Evolutionary conservation across 92 coral and sea anemone species (phyloP), one percentile per base, ranked within the genome.

Genomic region (Palythoa grandis): DNA sequence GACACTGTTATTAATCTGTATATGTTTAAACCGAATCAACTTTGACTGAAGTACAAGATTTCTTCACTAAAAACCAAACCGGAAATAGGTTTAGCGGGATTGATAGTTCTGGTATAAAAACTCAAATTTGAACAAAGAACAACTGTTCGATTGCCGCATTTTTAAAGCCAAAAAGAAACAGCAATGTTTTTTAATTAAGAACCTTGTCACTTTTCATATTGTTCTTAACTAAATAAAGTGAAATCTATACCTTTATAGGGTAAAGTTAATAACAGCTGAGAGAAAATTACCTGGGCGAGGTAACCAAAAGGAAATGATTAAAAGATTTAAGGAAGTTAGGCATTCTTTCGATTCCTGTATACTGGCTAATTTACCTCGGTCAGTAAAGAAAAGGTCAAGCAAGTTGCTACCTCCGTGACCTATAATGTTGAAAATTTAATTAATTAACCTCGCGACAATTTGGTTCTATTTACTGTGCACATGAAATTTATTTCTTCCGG

Each of bases 271-370:
- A 65, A 47, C 85, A 43, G 57, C 15, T 23, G 6, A 20, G 24
- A 80, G 53, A 63, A 80, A 65, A 14, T 40, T 80, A n/a, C 56
- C 12, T 80, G 74, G 85, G 85, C 75, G 85, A 66, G 85, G 85
- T 48, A 69, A 35, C 60, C 73, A 29, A 80, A 48, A 80, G 85
- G 85, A 80, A 80, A 70, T 80, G 75, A 80, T 80, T 67, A 80
- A 40, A 35, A 25, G 85, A 65, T 66, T 80, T 80, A 11, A 80
- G 85, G 85, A 80, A 80, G 70, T 70, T 22, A 58, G 7, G 63
- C 38, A 80, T 80, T 80, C 85, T 80, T 80, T 66, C n/a, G 43
- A 65, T 80, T 80, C 85, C 85, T 80, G 75, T n/a, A 11, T 80
- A 60, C 10, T 80, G 54, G 40, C 66, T 70, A 65, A 80, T 66